A percentile compares a stretch with the other conserved stretches of the same genome.
These are phyloP conservation scores for Parapsyche elsis DNA, from an alignment of 1,140 invertebrate species.

Conservation along the genomic window DNA sequence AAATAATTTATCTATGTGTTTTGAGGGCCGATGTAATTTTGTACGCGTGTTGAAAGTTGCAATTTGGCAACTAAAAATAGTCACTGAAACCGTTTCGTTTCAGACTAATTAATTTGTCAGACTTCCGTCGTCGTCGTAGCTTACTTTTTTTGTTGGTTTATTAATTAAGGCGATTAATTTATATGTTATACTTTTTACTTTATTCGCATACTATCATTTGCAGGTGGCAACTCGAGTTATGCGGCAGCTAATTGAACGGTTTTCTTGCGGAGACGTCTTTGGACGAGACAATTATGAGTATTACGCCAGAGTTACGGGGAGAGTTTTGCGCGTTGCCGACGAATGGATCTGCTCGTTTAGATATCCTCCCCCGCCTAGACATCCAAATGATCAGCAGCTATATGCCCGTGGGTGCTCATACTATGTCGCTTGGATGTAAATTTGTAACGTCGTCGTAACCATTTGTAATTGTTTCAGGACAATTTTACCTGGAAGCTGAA, in stretches of 20 bases:
- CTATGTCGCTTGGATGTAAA: no score
- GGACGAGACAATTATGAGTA: slow-evolving; percentile 97
- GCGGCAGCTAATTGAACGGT: slow-evolving; percentile 96
- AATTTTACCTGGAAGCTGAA: slow-evolving; percentile 86
- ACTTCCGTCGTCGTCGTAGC: slow-evolving; percentile 4
- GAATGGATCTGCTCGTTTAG: slow-evolving; percentile 95
- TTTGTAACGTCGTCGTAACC: not conserved
- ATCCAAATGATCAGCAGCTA: slow-evolving; percentile 66
- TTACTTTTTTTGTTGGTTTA: no score
- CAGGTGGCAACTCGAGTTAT: slow-evolving; percentile 93
- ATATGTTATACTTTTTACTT: slow-evolving; percentile 3
- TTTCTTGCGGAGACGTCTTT: slow-evolving; percentile 94
- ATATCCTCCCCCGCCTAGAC: slow-evolving; percentile 83
- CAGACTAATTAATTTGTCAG: not conserved
- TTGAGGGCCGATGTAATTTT: no score
- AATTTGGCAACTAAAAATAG: no score
- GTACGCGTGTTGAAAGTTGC: no score
- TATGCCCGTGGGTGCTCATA: slow-evolving; percentile 76
- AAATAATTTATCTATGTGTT: no score
- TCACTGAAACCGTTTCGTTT: no score
- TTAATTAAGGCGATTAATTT: slow-evolving; percentile 36
- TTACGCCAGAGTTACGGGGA: slow-evolving; percentile 94
- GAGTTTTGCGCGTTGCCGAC: slow-evolving; percentile 90
- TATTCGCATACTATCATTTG: slow-evolving; percentile 21
- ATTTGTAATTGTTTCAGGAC: slow-evolving; percentile 70